Percentiles rank a stretch among this genome's conserved stretches.
Evolutionary conservation across 2,888 invertebrate genomes (phyloP).

Genomic region (Drosophila leonis): DNA sequence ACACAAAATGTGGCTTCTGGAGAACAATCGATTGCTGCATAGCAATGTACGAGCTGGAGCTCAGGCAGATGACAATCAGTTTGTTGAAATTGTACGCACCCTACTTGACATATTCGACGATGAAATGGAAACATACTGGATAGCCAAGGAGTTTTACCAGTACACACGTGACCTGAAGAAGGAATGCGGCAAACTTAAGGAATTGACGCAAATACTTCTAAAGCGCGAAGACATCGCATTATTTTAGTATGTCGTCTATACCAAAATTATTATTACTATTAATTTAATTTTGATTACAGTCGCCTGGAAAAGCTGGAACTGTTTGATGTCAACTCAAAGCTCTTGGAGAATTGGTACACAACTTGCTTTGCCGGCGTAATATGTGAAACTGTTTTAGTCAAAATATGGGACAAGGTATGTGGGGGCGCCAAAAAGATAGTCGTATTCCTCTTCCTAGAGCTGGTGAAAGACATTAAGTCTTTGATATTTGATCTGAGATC

Average conservation of each 20-base stretch:
- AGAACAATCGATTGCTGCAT: slow-evolving; percentile 87
- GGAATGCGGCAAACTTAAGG: slow-evolving; percentile 89
- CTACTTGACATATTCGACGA: slow-evolving; percentile 90
- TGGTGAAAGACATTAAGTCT: slow-evolving; percentile 87
- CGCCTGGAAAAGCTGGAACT: slow-evolving; percentile 88
- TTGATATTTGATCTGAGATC: slow-evolving; percentile 59
- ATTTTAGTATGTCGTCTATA: slow-evolving; percentile 86
- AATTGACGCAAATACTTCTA: slow-evolving; percentile 89
- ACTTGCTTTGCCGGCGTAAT: slow-evolving; percentile 93
- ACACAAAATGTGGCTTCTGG: slow-evolving; percentile 92
- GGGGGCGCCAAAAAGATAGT: slow-evolving; percentile 94
- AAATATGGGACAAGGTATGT: slow-evolving; percentile 95
- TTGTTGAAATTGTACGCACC: slow-evolving; percentile 89
- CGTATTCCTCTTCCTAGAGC: slow-evolving; percentile 91
- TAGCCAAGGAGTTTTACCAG: slow-evolving; percentile 91
- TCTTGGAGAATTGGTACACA: slow-evolving; percentile 92
- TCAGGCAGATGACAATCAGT: slow-evolving; percentile 86
- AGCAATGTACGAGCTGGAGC: slow-evolving; percentile 51
- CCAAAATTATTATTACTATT: too few species aligned
- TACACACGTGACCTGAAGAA: slow-evolving; percentile 89
- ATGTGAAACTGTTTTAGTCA: slow-evolving; percentile 91
- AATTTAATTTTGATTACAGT: slow-evolving; percentile 81
- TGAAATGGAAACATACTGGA: slow-evolving; percentile 93
- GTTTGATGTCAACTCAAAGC: slow-evolving; percentile 87
- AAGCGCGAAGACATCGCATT: slow-evolving; percentile 92